Evolutionary conservation across 2,888 invertebrate species (phyloP).

Genomic region (Panopea generosa): DNA sequence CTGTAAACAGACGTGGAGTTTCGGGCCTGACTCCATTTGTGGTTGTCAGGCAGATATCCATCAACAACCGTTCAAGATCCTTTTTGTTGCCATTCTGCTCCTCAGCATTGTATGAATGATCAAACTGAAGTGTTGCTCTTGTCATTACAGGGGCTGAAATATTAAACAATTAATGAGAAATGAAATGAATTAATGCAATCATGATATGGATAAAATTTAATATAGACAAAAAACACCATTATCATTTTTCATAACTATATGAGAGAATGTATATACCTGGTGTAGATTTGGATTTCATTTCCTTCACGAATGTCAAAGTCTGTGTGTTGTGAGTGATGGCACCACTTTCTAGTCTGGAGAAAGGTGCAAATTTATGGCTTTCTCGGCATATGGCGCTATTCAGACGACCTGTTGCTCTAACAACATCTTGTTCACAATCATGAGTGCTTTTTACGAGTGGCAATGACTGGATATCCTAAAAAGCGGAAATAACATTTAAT

Average conservation of each 20-base stretch:
- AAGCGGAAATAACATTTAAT: not conserved
- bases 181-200: no score
- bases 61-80: conserved; percentile 67
- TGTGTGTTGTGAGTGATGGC: conserved; percentile 85
- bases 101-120: conserved; percentile 60
- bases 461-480: conserved; percentile 81
- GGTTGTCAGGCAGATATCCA: conserved; percentile 74
- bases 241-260: not conserved
- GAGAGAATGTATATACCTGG: conserved; percentile 40
- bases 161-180: no score
- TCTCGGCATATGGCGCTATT: conserved; percentile 90
- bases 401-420: conserved; percentile 88
- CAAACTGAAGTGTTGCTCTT: conserved; percentile 83
- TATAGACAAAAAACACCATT: no score
- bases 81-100: conserved; percentile 29
- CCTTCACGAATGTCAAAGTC: conserved; percentile 76
- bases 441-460: conserved; percentile 87
- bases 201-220: no score
- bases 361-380: conserved; percentile 91
- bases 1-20: conserved; percentile 85
- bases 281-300: conserved; percentile 43
- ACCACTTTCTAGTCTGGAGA: conserved; percentile 87
- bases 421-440: conserved; percentile 89
- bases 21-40: conserved; percentile 83
- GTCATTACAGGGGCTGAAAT: conserved; percentile 85